Base-by-base conservation (phyloP, 2,888 invertebrate species). In the Tenthredo scrophulariae region DNA sequence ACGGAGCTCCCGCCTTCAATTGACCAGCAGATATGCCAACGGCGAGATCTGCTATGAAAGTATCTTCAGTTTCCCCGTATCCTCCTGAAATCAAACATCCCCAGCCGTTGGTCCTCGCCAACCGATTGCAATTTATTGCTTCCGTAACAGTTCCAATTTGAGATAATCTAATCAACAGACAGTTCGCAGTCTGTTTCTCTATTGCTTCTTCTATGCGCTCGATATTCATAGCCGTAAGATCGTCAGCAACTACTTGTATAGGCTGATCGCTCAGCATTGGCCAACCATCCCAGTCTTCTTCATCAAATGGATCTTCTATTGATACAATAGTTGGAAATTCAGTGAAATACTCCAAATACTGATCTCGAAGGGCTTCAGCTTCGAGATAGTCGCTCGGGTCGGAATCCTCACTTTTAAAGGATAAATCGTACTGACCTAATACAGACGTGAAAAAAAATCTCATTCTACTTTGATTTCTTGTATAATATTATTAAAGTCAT, bases 221-320 rank as follows among this genome's bases (percentile, higher is more conserved):
- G 43, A 88, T 85, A 43, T 91, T 91, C 91, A 91, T 92, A 0
- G 90, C 89, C 0, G 89, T 90, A 2, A 92, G 86, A 77, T 91
- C 90, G 50, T 92, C 92, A 4, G 91, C 87, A 4, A 93, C 91
- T 0, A 93, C 87, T 85, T 91, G 92, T 0, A 92, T 87, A 0
- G 88, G 87, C 65, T 89, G 89, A 62, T 90, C 88, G 3, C 88
- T 86, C 29, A 93, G 26, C n/a, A 87, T 87, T 0, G 89, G 85
- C 93, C 93, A 93, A n/a, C 90, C 88, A 0, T 92, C 91, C 91
- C 91, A 91, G 46, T 93, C 92, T 10, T 92, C 91, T 58, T 88
- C 88, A 84, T 91, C 90, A 84, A 93, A 92, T 0, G 93, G 93
- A 87, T 93, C 93, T 84, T 92, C 91, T 84, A 93, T 88, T 5